Conservation (phyloP, 1,140 invertebrate species). For the Drosophila micromelanica region DNA sequence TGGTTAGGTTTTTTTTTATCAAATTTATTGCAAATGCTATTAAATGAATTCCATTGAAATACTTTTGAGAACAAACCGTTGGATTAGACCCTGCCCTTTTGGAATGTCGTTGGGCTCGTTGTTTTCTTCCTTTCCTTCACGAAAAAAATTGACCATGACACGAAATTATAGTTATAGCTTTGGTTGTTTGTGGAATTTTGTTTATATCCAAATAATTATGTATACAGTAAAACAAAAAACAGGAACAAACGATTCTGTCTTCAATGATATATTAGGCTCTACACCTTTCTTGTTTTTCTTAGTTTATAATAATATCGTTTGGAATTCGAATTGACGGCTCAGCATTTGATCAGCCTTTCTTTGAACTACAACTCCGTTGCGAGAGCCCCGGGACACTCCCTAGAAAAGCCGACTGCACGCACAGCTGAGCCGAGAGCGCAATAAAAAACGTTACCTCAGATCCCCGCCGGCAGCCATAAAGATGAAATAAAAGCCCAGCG, state of each 20-base stretch:
- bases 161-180: conserved; percentile 47
- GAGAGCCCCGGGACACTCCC: conserved; percentile 1
- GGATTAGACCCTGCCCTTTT: conserved; percentile 1
- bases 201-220: conserved; percentile 24
- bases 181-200: conserved; percentile 30
- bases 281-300: background rate
- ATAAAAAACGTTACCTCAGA: background rate
- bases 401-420: conserved; percentile 7
- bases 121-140: conserved; percentile 4
- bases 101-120: conserved; percentile 39
- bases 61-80: conserved; percentile 42
- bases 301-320: background rate
- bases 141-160: conserved; percentile 12
- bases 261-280: conserved; percentile 16
- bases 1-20: conserved; percentile 17
- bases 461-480: conserved; percentile 3
- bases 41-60: conserved; percentile 53
- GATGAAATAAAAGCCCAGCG: conserved; percentile 17
- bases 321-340: background rate
- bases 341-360: conserved; percentile 20
- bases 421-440: background rate
- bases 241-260: background rate
- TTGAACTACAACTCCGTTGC: no score
- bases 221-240: background rate
- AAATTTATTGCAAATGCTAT: conserved; percentile 53